Base-by-base conservation (phyloP, 2,888 invertebrate genomes). In the Acrobasis consociella region DNA sequence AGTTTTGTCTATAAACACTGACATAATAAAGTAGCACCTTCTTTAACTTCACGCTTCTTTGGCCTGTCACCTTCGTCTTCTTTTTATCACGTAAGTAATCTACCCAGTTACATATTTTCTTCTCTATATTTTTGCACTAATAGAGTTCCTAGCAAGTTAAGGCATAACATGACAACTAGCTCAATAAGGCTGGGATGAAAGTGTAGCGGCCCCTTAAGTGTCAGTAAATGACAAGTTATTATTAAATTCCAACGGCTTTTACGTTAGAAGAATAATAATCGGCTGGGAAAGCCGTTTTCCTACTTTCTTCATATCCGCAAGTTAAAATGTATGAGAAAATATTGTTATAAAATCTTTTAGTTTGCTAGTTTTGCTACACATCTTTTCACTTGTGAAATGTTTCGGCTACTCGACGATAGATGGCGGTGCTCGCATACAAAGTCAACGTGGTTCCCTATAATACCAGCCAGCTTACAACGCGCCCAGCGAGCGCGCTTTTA, bases 341-440 rank as follows among this genome's bases (percentile, higher is more conserved):
- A 46, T n/a, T 46, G 46, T 46, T 2, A 31, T 31, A 7, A 42
- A 42, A 42, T 42, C 11, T 42, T 42, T 42, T 42, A 42, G 11
- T 10, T 42, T 13, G n/a, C 7, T 5, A 10, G 11, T 11, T 10
- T 42, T 13, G n/a, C 7, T 5, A 10, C 13, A 46, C 46, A 11
- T 11, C 42, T 10, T 42, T 46, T 13, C n/a, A 46, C 46, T 46
- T 46, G 1, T 22, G 2, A 42, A 51, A 22, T 50, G 42, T 13
- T 63, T 50, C n/a, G 9, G 49, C 81, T 81, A 81, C 71, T 78
- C 69, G 46, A 46, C 68, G 68, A 73, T 61, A 87, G 87, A 83
- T 85, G 86, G 83, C 86, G 82, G 70, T 81, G 71, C 58, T 37
- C 7, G 15, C n/a, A 17, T 46, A 58, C 10, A 42, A 56, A 38